Evolutionary conservation across 1,140 invertebrate genomes (phyloP).

Genomic region (Homarus americanus): DNA sequence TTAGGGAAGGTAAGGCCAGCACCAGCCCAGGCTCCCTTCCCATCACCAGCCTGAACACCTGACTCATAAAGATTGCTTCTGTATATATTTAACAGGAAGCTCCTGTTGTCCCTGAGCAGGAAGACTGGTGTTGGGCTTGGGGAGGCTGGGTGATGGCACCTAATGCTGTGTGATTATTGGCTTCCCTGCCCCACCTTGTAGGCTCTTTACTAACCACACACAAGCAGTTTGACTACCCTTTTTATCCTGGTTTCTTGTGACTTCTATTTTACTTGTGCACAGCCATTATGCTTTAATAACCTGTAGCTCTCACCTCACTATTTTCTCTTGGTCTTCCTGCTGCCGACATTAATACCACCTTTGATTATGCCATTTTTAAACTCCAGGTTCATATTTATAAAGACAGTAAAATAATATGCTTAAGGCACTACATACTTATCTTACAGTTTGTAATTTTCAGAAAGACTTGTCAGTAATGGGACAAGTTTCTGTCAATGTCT

Average conservation of each 20-base stretch:
- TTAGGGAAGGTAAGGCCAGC: slow-evolving; percentile 68
- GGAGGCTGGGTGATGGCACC: slow-evolving; percentile 53
- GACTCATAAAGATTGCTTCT: neutral
- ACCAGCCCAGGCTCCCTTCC: slow-evolving; percentile 58
- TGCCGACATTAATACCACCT: slow-evolving; percentile 53
- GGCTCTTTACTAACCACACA: slow-evolving; percentile 65
- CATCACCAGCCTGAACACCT: slow-evolving; percentile 31
- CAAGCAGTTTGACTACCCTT: slow-evolving; percentile 56
- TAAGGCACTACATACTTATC: slow-evolving; percentile 39
- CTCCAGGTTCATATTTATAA: slow-evolving; percentile 50
- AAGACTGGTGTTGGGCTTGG: slow-evolving; percentile 24
- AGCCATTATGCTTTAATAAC: slow-evolving; percentile 62
- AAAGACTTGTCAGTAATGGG: slow-evolving; percentile 30
- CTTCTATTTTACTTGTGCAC: slow-evolving; percentile 64
- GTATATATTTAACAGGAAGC: neutral
- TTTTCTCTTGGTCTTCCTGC: slow-evolving; percentile 42
- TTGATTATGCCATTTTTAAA: slow-evolving; percentile 45
- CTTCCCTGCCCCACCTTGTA: slow-evolving; percentile 68
- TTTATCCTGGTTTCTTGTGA: slow-evolving; percentile 66
- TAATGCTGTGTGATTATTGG: slow-evolving; percentile 63
- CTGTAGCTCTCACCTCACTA: slow-evolving; percentile 53
- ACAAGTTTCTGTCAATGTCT: slow-evolving; percentile 11
- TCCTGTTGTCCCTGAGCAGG: neutral
- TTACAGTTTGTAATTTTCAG: slow-evolving; percentile 36
- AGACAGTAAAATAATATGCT: slow-evolving; percentile 34